Conservation (phyloP, 2,888 invertebrate genomes). For the Amphipyra tragopoginis region DNA sequence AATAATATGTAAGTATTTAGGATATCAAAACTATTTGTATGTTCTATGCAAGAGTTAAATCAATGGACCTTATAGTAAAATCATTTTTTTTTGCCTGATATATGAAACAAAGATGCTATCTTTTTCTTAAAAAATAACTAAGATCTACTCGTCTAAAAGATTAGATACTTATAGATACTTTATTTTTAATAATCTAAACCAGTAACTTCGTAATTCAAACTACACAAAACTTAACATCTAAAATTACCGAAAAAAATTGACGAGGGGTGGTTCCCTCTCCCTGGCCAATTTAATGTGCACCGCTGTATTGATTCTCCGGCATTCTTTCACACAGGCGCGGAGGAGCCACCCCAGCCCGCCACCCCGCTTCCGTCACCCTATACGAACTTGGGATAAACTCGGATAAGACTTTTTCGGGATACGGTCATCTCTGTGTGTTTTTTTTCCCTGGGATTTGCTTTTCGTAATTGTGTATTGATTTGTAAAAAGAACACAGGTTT, state of each 20-base stretch:
- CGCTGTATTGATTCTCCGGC: slow-evolving; percentile 88
- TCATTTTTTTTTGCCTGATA: too few species aligned
- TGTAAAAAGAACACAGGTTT: background rate
- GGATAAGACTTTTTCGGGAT: slow-evolving; percentile 82
- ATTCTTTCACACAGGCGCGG: slow-evolving; percentile 89
- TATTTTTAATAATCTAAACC: too few species aligned
- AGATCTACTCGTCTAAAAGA: too few species aligned
- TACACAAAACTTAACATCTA: slow-evolving; percentile 45
- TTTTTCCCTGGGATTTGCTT: slow-evolving; percentile 1
- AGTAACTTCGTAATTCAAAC: too few species aligned
- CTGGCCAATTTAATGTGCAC: slow-evolving; percentile 87
- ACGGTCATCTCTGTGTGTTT: slow-evolving; percentile 41
- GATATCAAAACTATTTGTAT: too few species aligned
- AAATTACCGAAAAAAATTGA: slow-evolving; percentile 76
- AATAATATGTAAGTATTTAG: too few species aligned
- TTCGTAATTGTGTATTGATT: slow-evolving; percentile 18
- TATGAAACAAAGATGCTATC: too few species aligned
- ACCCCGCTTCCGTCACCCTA: slow-evolving; percentile 60
- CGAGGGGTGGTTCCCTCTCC: slow-evolving; percentile 68
- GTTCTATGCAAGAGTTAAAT: too few species aligned
- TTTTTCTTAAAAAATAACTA: too few species aligned
- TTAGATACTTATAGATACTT: too few species aligned
- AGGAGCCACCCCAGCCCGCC: slow-evolving; percentile 61
- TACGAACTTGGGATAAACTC: slow-evolving; percentile 77
- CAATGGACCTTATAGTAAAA: too few species aligned